Conservation (phyloP, 2,113 vertebrate genomes). For the Paralichthys olivaceus region DNA sequence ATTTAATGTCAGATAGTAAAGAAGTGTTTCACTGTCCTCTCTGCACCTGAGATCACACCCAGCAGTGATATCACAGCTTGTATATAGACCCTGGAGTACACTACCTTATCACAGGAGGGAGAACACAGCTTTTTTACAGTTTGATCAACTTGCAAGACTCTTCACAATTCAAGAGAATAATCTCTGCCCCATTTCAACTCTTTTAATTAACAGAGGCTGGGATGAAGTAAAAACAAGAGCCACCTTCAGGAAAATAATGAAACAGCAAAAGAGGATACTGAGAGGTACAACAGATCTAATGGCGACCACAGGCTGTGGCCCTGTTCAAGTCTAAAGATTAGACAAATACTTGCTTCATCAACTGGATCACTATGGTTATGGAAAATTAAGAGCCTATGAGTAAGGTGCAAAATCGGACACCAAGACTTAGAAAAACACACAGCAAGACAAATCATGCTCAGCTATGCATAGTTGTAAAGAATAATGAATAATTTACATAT, state of each 20-base stretch:
- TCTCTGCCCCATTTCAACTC: constrained; percentile 33
- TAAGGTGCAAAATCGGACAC: neutral
- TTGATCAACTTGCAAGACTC: constrained; percentile 30
- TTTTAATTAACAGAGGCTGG: constrained; percentile 46
- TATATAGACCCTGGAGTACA: neutral
- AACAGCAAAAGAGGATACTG: constrained; percentile 21
- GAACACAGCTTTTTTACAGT: constrained; percentile 18
- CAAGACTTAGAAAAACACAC: constrained; percentile 6
- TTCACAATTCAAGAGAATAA: constrained; percentile 28
- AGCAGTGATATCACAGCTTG: neutral
- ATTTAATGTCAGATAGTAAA: neutral
- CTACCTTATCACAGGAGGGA: neutral
- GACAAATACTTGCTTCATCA: constrained; percentile 34
- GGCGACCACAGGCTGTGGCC: constrained; percentile 27
- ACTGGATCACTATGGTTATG: constrained; percentile 36
- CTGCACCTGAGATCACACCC: neutral
- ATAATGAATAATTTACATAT: too few relatives aligned
- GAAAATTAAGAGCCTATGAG: constrained; percentile 20
- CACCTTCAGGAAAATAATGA: neutral
- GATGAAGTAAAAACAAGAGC: constrained; percentile 21
- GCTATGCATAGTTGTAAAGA: neutral
- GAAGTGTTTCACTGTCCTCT: constrained; percentile 1
- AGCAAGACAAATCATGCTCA: neutral
- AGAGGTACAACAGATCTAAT: constrained; percentile 12
- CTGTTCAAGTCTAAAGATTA: constrained; percentile 23